A percentile compares a stretch with the other conserved stretches of the same genome.
Evolutionary conservation across 64 coral and sea anemone genomes (phyloP).

Genomic region (Stichodactyla helianthus): DNA sequence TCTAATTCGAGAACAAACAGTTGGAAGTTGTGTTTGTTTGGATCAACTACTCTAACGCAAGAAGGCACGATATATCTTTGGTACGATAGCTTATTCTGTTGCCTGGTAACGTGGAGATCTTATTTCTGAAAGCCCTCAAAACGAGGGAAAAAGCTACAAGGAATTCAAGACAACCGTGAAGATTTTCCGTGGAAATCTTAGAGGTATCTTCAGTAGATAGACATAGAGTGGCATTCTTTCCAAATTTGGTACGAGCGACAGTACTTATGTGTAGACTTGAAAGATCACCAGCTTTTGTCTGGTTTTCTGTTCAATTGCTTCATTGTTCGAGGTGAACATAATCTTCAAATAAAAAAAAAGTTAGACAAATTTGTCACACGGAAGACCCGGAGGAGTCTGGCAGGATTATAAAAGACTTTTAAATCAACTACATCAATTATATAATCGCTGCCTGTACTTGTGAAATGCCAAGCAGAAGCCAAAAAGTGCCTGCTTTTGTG

Average conservation of each 20-base stretch:
- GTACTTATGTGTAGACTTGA: too few relatives aligned
- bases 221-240: too few relatives aligned
- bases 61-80: neutral
- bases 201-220: too few relatives aligned
- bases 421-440: neutral
- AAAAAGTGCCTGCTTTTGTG: neutral
- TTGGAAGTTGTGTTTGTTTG: neutral
- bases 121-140: neutral
- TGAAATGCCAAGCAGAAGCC: neutral
- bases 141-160: neutral
- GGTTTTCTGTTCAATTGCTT: too few relatives aligned
- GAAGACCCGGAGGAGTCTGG: neutral
- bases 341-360: neutral
- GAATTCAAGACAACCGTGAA: neutral
- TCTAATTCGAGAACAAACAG: neutral
- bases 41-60: neutral
- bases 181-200: too few relatives aligned
- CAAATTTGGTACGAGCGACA: too few relatives aligned
- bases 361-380: neutral
- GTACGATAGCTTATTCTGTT: neutral
- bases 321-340: too few relatives aligned
- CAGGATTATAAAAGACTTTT: neutral
- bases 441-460: too few relatives aligned
- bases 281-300: too few relatives aligned
- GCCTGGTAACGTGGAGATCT: neutral